phyloP scores from a whole-genome alignment of 2,888 invertebrate species.

The Ischnus inquisitorius region DNA sequence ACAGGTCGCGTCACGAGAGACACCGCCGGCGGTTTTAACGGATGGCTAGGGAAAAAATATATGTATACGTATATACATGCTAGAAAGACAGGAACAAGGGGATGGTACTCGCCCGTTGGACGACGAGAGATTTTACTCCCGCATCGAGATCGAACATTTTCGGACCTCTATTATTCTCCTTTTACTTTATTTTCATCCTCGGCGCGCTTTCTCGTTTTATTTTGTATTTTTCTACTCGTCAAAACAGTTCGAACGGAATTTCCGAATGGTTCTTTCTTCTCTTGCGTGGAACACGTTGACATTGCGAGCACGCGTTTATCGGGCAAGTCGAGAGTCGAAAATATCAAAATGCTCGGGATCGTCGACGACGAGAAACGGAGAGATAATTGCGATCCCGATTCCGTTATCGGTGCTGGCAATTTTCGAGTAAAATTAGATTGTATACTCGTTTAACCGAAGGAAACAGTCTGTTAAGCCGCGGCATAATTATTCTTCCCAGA shows the following conservation, averaged over 20 bases:
- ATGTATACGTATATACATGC: too few relatives aligned
- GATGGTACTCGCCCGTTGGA: constrained; percentile 28
- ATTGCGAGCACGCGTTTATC: too few relatives aligned
- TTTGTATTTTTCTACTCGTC: constrained; percentile 6
- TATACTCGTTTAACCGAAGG: constrained; percentile 71
- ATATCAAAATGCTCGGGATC: too few relatives aligned
- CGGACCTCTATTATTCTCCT: constrained; percentile 4
- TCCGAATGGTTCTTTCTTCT: not conserved
- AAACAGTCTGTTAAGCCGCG: constrained; percentile 72
- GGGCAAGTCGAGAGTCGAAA: too few relatives aligned
- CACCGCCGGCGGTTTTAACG: constrained; percentile 56
- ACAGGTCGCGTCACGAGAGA: constrained; percentile 74
- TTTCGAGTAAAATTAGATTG: constrained; percentile 70
- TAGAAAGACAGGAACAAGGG: constrained; percentile 29
- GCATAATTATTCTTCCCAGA: constrained; percentile 71
- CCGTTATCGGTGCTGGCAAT: constrained; percentile 44
- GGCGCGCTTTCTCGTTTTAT: constrained; percentile 7
- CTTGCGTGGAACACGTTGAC: not conserved
- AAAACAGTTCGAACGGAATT: constrained; percentile 1
- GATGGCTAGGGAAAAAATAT: not conserved
- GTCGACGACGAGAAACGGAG: too few relatives aligned
- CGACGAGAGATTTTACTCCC: constrained; percentile 37
- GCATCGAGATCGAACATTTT: constrained; percentile 42
- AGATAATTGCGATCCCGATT: constrained; percentile 7
- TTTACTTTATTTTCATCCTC: constrained; percentile 5